Conservation (phyloP, 2,113 vertebrate genomes). For the Tupaia chinensis region DNA sequence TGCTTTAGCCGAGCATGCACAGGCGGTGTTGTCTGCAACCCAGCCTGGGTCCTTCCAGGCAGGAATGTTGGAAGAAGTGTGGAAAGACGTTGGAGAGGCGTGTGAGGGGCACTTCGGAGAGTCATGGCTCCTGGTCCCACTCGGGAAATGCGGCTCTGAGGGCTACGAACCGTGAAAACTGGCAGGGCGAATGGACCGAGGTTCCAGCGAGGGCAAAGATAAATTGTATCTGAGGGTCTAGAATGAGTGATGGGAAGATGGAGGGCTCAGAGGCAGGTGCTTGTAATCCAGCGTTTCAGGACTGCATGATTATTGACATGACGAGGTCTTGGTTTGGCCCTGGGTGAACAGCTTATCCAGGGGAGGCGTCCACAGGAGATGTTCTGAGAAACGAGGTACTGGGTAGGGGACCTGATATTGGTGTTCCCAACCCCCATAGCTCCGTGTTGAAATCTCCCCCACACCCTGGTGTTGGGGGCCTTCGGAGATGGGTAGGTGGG, state of each 20-base stretch:
- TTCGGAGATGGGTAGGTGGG: neutral
- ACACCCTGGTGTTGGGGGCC: neutral
- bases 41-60: neutral
- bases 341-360: neutral
- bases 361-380: too few relatives aligned
- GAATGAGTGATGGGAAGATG: neutral
- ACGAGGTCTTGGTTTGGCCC: fast-evolving
- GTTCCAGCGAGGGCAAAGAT: neutral
- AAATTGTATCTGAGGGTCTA: neutral
- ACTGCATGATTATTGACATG: neutral
- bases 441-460: neutral
- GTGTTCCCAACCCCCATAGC: neutral
- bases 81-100: neutral
- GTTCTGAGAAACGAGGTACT: neutral
- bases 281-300: neutral
- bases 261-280: neutral
- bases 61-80: neutral
- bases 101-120: too few relatives aligned
- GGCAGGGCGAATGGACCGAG: neutral
- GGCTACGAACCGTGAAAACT: neutral
- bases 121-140: neutral
- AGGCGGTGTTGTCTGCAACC: neutral
- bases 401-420: too few relatives aligned
- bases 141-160: neutral
- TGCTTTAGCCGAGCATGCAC: neutral